These are phyloP conservation scores for Conus ventricosus DNA, from an alignment of 1,140 invertebrate genomes.

Conservation along the genomic window DNA sequence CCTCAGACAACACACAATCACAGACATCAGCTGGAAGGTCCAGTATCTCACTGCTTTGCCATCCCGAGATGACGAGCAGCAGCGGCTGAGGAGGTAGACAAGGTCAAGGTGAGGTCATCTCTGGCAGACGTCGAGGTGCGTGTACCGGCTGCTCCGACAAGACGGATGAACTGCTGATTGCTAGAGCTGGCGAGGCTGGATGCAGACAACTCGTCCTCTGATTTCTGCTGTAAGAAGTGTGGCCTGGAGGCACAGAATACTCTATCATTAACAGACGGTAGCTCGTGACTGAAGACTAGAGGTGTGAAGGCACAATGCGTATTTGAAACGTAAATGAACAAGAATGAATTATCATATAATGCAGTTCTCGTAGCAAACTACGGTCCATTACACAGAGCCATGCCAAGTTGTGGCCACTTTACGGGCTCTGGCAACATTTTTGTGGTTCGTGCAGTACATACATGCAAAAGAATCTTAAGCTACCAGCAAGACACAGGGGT, in stretches of 20 bases:
- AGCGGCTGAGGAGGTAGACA: conserved; percentile 1
- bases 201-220: conserved; percentile 9
- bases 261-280: background rate
- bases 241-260: background rate
- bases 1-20: background rate
- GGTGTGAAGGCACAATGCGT: no score
- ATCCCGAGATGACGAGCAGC: background rate
- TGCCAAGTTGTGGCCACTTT: no score
- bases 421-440: no score
- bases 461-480: no score
- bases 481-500: no score
- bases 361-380: no score
- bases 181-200: conserved; percentile 33
- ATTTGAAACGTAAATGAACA: no score
- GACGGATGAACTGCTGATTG: background rate
- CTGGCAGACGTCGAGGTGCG: background rate
- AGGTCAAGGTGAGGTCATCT: background rate
- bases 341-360: no score
- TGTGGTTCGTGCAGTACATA: no score
- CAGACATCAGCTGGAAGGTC: background rate
- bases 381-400: no score
- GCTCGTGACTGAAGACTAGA: background rate
- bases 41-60: background rate
- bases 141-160: background rate
- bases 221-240: conserved; percentile 31